phyloP scores from a whole-genome alignment of 2,113 vertebrate species.

The Calcarius ornatus region DNA sequence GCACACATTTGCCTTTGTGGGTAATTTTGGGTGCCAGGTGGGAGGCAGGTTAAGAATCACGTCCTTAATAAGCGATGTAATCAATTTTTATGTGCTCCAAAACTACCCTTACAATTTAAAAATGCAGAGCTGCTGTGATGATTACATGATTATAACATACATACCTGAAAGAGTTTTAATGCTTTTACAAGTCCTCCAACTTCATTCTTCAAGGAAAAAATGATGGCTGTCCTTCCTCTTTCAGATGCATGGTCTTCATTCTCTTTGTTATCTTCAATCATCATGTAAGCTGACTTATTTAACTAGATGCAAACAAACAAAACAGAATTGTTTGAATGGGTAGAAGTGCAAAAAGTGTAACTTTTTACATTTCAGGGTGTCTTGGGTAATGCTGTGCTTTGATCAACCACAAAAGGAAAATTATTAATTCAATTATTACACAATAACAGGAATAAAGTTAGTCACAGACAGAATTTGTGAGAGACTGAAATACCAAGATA shows the following conservation, averaged over 20 bases:
- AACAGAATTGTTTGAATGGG: not conserved
- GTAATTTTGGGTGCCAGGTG: not conserved
- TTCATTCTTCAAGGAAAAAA: constrained; percentile 97
- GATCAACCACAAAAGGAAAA: not conserved
- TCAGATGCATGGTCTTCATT: constrained; percentile 83
- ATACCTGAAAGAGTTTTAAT: constrained; percentile 93
- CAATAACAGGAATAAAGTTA: not conserved
- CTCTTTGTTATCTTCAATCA: constrained; percentile 92
- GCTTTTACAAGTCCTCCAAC: constrained; percentile 94
- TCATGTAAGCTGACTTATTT: constrained; percentile 82
- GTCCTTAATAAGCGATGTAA: not conserved
- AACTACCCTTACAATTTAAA: not conserved
- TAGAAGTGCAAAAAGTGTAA: not conserved
- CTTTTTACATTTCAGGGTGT: not conserved
- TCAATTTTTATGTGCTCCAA: not conserved
- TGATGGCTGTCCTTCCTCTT: constrained; percentile 83
- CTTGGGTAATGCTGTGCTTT: not conserved
- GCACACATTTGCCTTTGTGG: not conserved
- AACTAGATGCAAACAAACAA: constrained; percentile 69
- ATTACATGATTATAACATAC: not conserved
- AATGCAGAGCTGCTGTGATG: not conserved
- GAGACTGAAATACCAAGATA: not conserved
- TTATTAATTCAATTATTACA: not conserved
- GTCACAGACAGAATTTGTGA: not conserved
- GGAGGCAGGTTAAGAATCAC: not conserved